A percentile compares a stretch with the other conserved stretches of the same genome.
phyloP scores from a whole-genome alignment of 2,888 invertebrate genomes.

The Orchesellides sinensis region DNA sequence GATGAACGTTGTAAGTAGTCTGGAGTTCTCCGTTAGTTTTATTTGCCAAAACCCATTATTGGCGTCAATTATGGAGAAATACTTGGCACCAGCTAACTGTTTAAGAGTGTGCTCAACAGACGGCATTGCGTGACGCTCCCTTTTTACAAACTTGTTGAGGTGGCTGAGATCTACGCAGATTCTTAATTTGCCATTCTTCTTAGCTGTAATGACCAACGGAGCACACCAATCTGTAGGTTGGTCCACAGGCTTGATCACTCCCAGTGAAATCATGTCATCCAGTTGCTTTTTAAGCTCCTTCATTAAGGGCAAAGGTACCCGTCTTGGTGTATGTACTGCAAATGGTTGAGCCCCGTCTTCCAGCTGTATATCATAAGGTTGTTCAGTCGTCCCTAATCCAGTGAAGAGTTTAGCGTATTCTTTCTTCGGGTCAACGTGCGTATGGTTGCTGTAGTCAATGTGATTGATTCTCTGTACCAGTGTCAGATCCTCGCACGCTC shows the following conservation, averaged over 20 bases:
- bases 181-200: neutral
- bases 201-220: neutral
- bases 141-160: neutral
- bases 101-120: conserved; percentile 9
- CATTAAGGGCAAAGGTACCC: conserved; percentile 25
- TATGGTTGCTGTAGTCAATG: conserved; percentile 14
- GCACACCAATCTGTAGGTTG: conserved; percentile 5
- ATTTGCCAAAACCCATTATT: conserved; percentile 12
- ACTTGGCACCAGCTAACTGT: neutral
- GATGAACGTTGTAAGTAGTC: conserved; percentile 16
- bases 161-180: neutral
- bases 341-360: neutral
- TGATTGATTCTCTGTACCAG: neutral
- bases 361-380: neutral
- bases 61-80: neutral
- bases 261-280: neutral
- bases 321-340: neutral
- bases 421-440: conserved; percentile 45
- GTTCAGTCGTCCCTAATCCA: conserved; percentile 49
- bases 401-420: conserved; percentile 66
- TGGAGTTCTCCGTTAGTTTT: neutral
- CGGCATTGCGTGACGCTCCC: conserved; percentile 15
- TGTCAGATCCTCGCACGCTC: conserved; percentile 9
- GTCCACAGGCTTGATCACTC: neutral
- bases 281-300: conserved; percentile 17